phyloP scores from a whole-genome alignment of 2,888 invertebrate species.

The Germaria angustata region DNA sequence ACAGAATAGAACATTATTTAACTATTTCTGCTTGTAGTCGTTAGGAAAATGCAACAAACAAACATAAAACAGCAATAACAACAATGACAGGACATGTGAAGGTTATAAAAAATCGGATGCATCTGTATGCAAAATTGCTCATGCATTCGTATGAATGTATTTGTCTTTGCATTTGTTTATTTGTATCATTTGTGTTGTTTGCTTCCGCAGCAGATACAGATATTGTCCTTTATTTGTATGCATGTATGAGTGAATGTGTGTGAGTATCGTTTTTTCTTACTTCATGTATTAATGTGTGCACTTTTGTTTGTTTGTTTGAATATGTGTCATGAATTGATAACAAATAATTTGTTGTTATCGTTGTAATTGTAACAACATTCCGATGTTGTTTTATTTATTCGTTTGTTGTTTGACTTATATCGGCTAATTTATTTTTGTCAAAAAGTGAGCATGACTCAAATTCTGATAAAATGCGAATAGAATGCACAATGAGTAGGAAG shows the following conservation, averaged over 20 bases:
- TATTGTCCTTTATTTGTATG: conserved; percentile 5
- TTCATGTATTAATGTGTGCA: neutral
- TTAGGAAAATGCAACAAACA: conserved; percentile 1
- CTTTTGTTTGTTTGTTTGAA: conserved; percentile 16
- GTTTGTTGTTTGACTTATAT: conserved; percentile 64
- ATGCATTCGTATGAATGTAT: neutral
- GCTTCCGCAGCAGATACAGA: neutral
- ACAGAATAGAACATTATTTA: neutral
- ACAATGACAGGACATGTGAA: conserved; percentile 31
- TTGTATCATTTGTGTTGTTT: conserved; percentile 31
- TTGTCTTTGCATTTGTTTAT: conserved; percentile 16
- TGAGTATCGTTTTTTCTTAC: neutral
- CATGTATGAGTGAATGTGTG: neutral
- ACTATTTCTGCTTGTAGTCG: neutral
- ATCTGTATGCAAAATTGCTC: conserved; percentile 24
- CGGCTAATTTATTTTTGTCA: conserved; percentile 65
- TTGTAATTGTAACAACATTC: conserved; percentile 64
- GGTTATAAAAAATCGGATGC: conserved; percentile 33
- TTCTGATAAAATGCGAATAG: neutral
- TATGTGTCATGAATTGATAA: conserved; percentile 63
- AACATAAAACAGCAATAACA: neutral
- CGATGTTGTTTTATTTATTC: conserved; percentile 65
- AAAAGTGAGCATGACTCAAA: conserved; percentile 45
- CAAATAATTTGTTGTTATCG: conserved; percentile 63
- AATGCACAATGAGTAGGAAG: neutral